Evolutionary conservation across 2,888 invertebrate species (phyloP), one percentile per base, ranked within the genome.

Genomic region (Plagodis dolabraria): DNA sequence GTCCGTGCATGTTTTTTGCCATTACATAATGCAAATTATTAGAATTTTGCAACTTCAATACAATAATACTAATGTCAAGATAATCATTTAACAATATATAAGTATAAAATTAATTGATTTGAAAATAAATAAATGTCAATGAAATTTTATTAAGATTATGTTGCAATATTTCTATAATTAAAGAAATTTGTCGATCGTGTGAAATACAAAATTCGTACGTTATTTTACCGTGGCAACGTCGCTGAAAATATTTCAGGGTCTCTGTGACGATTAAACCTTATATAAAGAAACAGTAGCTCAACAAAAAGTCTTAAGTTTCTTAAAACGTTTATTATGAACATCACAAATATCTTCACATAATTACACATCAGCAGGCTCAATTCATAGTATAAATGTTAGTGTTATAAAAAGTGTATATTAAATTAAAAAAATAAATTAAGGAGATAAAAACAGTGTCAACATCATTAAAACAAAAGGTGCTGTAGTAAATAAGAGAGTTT

Each of bases 311-410:
- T 7, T 43, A 60, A 61, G 51, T 74, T 74, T 72, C 64, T 65
- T 73, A 78, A 69, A 78, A 78, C 71, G 85, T 88, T 65, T 86
- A 85, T 83, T 83, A 40, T 67, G 77, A 86, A 85, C 88, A 86
- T 87, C 87, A 87, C 84, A 87, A 87, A 82, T 83, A 84, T 76
- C 76, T 83, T 71, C 77, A 82, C 80, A 78, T 79, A 75, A 79
- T 79, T 80, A 78, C 60, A 45, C 33, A 53, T 43, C 12, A n/a
- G 38, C 33, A 47, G 0, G 36, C 55, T 59, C 45, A 54, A 56
- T 53, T 47, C 48, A 75, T 67, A 72, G 70, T 72, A 75, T 64
- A 63, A 65, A 63, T 64, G 71, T 76, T 75, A 78, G 72, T 75
- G 45, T 61, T 56, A 75, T 22, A 74, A 77, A 75, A 71, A 64